Percentiles rank a stretch among this genome's conserved stretches.
phyloP scores from a whole-genome alignment of 2,113 vertebrate genomes.

The Cephalopterus ornatus region DNA sequence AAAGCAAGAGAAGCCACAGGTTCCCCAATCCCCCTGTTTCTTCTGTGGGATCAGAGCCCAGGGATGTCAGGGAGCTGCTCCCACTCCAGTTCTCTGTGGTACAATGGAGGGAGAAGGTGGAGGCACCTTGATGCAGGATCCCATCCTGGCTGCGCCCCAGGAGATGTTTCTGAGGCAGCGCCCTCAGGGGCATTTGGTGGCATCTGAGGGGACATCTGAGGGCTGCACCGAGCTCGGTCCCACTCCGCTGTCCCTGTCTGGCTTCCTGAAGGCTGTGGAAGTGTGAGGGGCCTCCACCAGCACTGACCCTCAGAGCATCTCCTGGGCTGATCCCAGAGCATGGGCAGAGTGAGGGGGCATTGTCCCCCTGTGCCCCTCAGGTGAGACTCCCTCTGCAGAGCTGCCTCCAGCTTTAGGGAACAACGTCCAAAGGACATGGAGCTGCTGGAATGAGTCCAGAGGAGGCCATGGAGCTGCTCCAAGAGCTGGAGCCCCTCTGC shows the following conservation, averaged over 20 bases:
- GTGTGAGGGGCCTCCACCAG: not conserved
- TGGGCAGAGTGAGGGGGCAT: not conserved
- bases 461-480: fast-evolving
- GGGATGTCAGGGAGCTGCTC: not conserved
- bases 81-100: fast-evolving
- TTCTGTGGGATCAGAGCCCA: not conserved
- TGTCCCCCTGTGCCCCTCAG: not conserved
- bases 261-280: not conserved
- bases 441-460: not conserved
- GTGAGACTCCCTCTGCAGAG: not conserved
- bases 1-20: not conserved
- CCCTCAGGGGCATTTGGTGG: fast-evolving
- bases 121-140: no score
- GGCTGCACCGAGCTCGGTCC: not conserved
- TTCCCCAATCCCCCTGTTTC: fast-evolving
- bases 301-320: not conserved
- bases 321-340: fast-evolving
- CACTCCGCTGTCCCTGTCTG: not conserved
- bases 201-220: not conserved
- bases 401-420: not conserved
- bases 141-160: not conserved
- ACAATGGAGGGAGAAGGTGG: fast-evolving
- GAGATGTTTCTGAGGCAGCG: not conserved
- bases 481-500: not conserved
- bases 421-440: fast-evolving